A percentile compares a stretch with the other conserved stretches of the same genome.
phyloP scores from a whole-genome alignment of 1,140 invertebrate species.

The Bradysia coprophila region DNA sequence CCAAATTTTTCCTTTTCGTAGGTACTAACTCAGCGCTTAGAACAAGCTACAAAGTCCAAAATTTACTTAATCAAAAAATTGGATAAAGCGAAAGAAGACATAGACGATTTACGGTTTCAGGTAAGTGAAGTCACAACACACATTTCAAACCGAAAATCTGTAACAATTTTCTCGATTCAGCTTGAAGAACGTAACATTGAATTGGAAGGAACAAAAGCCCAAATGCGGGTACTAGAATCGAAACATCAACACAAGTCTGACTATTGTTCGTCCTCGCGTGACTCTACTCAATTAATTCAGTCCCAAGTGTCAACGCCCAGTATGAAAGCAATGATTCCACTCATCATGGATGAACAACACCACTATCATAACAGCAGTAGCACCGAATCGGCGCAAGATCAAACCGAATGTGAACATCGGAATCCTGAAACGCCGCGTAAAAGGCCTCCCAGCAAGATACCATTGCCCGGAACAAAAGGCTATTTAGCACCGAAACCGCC shows the following conservation, averaged over 20 bases:
- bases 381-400: constrained; percentile 41
- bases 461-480: constrained; percentile 30
- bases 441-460: constrained; percentile 47
- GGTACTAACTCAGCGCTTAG: constrained; percentile 46
- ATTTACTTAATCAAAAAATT: constrained; percentile 42
- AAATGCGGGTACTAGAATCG: constrained; percentile 47
- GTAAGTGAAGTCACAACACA: constrained; percentile 24
- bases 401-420: constrained; percentile 16
- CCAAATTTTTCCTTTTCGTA: too few species aligned
- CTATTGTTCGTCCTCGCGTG: neutral
- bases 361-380: constrained; percentile 31
- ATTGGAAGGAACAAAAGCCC: constrained; percentile 55
- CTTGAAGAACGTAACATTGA: constrained; percentile 65
- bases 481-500: constrained; percentile 35
- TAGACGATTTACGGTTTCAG: constrained; percentile 65
- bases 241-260: constrained; percentile 8
- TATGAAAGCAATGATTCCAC: constrained; percentile 31
- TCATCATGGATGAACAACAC: constrained; percentile 31
- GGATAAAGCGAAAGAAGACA: constrained; percentile 52
- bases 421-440: constrained; percentile 27
- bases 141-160: neutral
- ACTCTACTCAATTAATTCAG: constrained; percentile 1
- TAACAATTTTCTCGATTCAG: constrained; percentile 23
- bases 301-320: constrained; percentile 26
- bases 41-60: constrained; percentile 39